A percentile compares a stretch with the other conserved stretches of the same genome.
phyloP scores from a whole-genome alignment of 1,140 invertebrate genomes.

The Calycopis cecrops region DNA sequence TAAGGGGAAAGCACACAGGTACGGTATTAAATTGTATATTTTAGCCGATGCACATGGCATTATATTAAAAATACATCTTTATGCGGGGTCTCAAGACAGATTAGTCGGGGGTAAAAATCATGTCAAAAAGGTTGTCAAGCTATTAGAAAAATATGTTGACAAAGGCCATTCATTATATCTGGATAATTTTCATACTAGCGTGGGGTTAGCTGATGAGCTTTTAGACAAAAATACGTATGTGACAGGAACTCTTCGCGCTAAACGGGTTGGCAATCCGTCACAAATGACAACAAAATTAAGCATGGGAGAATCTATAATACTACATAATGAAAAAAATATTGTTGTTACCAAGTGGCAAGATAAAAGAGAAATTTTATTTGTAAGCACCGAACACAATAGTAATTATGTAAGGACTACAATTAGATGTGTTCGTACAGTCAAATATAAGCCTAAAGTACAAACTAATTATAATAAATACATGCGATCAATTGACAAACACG shows the following conservation, averaged over 20 bases:
- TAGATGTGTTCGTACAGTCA: constrained; percentile 14
- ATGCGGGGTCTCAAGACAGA: constrained; percentile 16
- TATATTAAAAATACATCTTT: constrained; percentile 14
- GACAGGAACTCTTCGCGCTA: constrained; percentile 12
- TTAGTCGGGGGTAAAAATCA: no score
- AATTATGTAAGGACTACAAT: constrained; percentile 13
- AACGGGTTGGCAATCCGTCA: constrained; percentile 14
- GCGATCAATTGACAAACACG: constrained; percentile 17
- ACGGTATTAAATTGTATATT: constrained; percentile 17
- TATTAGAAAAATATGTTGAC: constrained; percentile 17
- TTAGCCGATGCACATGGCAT: constrained; percentile 14
- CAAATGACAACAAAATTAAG: constrained; percentile 15
- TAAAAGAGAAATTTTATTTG: constrained; percentile 17
- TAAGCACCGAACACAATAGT: constrained; percentile 14
- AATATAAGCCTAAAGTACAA: constrained; percentile 16
- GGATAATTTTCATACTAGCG: constrained; percentile 16
- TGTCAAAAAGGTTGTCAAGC: constrained; percentile 11
- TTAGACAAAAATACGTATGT: constrained; percentile 15
- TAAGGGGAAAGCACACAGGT: constrained; percentile 16
- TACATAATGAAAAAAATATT: constrained; percentile 15
- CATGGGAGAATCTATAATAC: constrained; percentile 14
- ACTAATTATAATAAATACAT: constrained; percentile 14
- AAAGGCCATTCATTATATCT: constrained; percentile 14
- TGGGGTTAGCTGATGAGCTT: constrained; percentile 18
- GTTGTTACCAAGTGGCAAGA: no score